Base-by-base conservation (phyloP, 2,888 invertebrate species). In the Leucoptera coffeella region DNA sequence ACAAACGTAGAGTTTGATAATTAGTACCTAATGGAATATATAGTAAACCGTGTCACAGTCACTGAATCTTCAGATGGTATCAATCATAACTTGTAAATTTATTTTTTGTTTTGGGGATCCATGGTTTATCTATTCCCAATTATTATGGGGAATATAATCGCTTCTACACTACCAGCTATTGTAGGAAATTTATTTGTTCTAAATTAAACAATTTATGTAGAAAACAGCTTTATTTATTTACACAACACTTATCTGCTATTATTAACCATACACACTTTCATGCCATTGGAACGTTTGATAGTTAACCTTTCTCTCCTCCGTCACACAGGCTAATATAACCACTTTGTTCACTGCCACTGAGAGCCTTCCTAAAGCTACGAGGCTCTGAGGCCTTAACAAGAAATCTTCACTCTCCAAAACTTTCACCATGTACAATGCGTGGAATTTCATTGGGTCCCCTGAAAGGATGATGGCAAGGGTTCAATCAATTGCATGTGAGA, bases 401-500 rank as follows among this genome's bases (percentile, higher is more conserved):
- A 64, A 53, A 22, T 58, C 47, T 28, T 52, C 43, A 30, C 61
- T 52, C 26, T 62, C 56, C 29, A 78, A 50, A 55, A 90, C 91
- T 29, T 78, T 65, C 8, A 88, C 75, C 52, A 91, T 81, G 43
- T 80, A 85, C 32, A 79, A 75, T 2, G 89, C 84, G 55, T 91
- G 91, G 46, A 80, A 86, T 44, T 75, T 74, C 3, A 82, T 71
- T 25, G 90, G 89, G 56, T 90, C 88, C 26, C 88, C 88, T 85
- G 53, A 30, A 75, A 71, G 14, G 33, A 17, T 33, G n/a, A 15
- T n/a, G n/a, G n/a, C n/a, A n/a, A n/a, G n/a, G n/a, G n/a, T n/a
- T n/a, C n/a, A n/a, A n/a, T n/a, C n/a, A n/a, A n/a, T n/a, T n/a
- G n/a, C n/a, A n/a, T n/a, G n/a, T n/a, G n/a, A n/a, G n/a, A n/a